Evolutionary conservation across 2,888 invertebrate genomes (phyloP).

Genomic region (Cacoxenus indagator): DNA sequence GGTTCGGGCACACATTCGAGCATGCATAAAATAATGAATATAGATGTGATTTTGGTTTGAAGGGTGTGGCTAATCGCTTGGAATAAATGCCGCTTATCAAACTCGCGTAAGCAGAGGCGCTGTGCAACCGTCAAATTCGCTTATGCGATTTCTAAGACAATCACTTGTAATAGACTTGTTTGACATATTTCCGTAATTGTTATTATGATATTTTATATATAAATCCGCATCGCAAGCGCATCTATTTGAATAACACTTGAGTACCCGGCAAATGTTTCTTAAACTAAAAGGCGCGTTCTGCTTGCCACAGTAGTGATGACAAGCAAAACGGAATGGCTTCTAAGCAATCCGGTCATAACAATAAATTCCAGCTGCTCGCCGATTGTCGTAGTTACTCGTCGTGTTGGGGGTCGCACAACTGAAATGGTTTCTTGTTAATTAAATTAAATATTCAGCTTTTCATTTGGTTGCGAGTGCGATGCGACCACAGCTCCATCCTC

Average conservation of each 20-base stretch:
- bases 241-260: slow-evolving; percentile 29
- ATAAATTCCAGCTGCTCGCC: slow-evolving; percentile 56
- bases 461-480: slow-evolving; percentile 8
- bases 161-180: slow-evolving; percentile 52
- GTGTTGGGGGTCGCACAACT: slow-evolving; percentile 41
- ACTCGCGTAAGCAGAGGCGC: slow-evolving; percentile 38
- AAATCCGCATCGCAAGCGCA: background rate
- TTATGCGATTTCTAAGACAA: slow-evolving; percentile 45
- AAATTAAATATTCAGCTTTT: slow-evolving; percentile 66
- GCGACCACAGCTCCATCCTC: background rate
- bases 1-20: too few relatives aligned
- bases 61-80: slow-evolving; percentile 61
- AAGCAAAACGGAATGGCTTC: slow-evolving; percentile 24
- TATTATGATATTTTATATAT: slow-evolving; percentile 3
- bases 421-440: slow-evolving; percentile 67
- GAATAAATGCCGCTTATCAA: slow-evolving; percentile 55
- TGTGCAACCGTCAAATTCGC: slow-evolving; percentile 40
- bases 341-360: slow-evolving; percentile 56
- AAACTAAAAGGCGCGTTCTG: slow-evolving; percentile 34
- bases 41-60: slow-evolving; percentile 65
- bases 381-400: background rate
- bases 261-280: slow-evolving; percentile 34
- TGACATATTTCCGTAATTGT: slow-evolving; percentile 58
- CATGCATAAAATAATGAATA: slow-evolving; percentile 66
- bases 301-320: slow-evolving; percentile 28